phyloP scores from a whole-genome alignment of 1,140 invertebrate genomes.

The Hesperophylax magnus region DNA sequence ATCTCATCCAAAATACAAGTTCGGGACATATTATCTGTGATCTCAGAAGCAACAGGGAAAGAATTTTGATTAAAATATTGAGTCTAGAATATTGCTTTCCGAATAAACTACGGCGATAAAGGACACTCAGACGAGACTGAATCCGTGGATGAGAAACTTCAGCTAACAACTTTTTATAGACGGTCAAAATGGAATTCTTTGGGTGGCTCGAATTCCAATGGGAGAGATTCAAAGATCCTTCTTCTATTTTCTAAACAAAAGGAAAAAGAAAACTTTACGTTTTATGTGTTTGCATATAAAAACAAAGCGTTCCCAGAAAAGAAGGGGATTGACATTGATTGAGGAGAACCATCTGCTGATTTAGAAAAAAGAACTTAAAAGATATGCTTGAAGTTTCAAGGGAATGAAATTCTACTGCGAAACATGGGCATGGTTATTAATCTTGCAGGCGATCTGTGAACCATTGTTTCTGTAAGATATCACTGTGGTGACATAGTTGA shows the following conservation, averaged over 20 bases:
- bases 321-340: too few relatives aligned
- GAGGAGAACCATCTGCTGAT: too few relatives aligned
- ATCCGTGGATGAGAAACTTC: neutral
- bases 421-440: too few relatives aligned
- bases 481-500: too few relatives aligned
- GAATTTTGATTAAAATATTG: slow-evolving; percentile 38
- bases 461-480: too few relatives aligned
- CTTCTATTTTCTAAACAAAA: neutral
- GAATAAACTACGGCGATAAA: slow-evolving; percentile 12
- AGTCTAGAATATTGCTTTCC: slow-evolving; percentile 16
- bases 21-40: slow-evolving; percentile 30
- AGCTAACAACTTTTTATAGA: neutral
- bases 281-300: too few relatives aligned
- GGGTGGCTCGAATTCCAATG: neutral
- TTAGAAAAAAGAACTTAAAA: too few relatives aligned
- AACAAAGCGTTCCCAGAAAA: too few relatives aligned
- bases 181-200: neutral
- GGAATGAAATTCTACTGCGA: too few relatives aligned
- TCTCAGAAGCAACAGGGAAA: slow-evolving; percentile 24
- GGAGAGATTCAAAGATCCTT: neutral
- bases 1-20: neutral
- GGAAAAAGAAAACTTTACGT: neutral
- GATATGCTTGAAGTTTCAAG: too few relatives aligned
- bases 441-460: too few relatives aligned
- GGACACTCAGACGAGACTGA: neutral